Evolutionary conservation across 2,797 vertebrate genomes (phyloP).

Genomic region (Chelidonichthys spinosus): DNA sequence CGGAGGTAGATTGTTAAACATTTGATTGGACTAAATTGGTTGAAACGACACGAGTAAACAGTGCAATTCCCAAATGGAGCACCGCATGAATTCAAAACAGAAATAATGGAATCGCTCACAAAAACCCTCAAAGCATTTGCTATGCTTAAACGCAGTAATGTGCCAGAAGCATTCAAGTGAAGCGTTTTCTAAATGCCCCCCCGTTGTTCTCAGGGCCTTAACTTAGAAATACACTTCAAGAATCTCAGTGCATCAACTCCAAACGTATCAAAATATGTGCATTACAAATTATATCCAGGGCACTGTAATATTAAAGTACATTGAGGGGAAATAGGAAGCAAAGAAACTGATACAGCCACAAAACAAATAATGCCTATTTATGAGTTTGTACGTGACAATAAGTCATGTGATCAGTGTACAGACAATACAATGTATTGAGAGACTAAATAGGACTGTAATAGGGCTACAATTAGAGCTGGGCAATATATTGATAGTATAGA

Average conservation of each 20-base stretch:
- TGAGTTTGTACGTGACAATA: neutral
- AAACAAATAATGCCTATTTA: neutral
- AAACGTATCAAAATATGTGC: conserved; percentile 13
- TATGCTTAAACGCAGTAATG: conserved; percentile 20
- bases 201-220: conserved; percentile 13
- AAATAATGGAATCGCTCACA: conserved; percentile 33
- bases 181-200: conserved; percentile 17
- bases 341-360: conserved; percentile 23
- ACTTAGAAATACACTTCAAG: conserved; percentile 19
- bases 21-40: conserved; percentile 2
- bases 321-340: conserved; percentile 32
- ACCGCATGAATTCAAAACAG: conserved; percentile 13
- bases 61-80: conserved; percentile 11
- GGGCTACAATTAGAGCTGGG: neutral
- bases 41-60: conserved; percentile 4
- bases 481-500: neutral
- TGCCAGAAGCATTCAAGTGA: conserved; percentile 2
- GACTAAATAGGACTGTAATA: neutral
- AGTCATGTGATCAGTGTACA: neutral
- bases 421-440: neutral
- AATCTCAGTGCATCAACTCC: conserved; percentile 10
- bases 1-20: neutral
- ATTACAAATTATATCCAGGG: neutral
- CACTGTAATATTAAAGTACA: conserved; percentile 14
- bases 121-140: conserved; percentile 37